Evolutionary conservation across 2,888 invertebrate species (phyloP), one percentile per base, ranked within the genome.

Genomic region (Ophion slaviceki): DNA sequence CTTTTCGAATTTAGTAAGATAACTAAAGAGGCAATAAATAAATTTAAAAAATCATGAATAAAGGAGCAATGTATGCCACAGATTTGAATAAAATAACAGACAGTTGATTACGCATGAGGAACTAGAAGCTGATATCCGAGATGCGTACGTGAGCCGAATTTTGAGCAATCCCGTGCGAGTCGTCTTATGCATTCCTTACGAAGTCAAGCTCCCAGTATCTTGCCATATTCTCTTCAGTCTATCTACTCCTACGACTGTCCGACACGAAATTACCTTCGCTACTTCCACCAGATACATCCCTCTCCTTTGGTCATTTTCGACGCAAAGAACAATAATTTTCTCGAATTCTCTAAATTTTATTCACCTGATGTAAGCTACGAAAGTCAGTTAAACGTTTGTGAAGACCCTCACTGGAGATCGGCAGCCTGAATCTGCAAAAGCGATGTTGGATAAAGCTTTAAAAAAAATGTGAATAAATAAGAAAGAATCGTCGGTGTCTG

Each of bases 121-220:
- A 82, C 77, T 77, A 66, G 86, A 75, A 84, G 80, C 80, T 57
- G 59, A 32, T 75, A 45, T 28, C 45, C 36, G 45, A 53, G 61
- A 36, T 77, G 82, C 57, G 80, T 82, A 87, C 87, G 87, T 87
- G 86, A 71, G 57, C 68, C 53, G 84, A 84, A 87, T 87, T 82
- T 85, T 85, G 84, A 87, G 78, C 84, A 68, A 74, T 67, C 75
- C 62, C 74, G 47, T 3, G 61, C 57, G 75, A 82, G 75, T 78
- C 72, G 77, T 74, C 78, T 84, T 84, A 87, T 85, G 84, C 86
- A 87, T 87, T 87, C 86, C 80, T 64, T 87, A 84, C 76, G 82
- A 87, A 86, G 62, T 72, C 62, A 59, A 59, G 75, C 74, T 70
- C 64, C 61, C 4, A 7, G 17, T 28, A 32, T 14, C 17, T 66